Conservation (phyloP, 2,888 invertebrate genomes). For the Cybosia mesomella region DNA sequence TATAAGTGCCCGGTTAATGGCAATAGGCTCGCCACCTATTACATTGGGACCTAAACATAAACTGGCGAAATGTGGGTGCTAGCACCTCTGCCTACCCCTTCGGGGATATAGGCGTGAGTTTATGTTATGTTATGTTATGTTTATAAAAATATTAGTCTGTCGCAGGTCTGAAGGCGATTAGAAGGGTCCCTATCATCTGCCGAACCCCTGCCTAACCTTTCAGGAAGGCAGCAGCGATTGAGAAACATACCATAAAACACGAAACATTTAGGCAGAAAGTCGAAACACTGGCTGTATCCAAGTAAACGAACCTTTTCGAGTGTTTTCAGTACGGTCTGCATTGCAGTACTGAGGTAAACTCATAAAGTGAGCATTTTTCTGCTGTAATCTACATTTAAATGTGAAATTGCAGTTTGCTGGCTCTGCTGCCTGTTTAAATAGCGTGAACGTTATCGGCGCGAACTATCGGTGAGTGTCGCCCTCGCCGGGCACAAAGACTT, state of each 20-base stretch:
- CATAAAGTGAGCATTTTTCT: neutral
- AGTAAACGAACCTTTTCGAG: constrained; percentile 1
- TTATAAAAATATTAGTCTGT: too few species aligned
- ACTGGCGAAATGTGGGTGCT: too few species aligned
- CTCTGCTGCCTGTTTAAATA: neutral
- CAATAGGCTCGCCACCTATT: too few species aligned
- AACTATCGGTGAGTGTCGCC: constrained; percentile 4
- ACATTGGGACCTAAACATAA: too few species aligned
- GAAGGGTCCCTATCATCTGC: too few species aligned
- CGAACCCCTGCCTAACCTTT: neutral
- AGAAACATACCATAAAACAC: neutral
- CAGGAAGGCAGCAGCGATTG: neutral
- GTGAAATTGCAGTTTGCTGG: neutral
- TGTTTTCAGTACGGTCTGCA: neutral
- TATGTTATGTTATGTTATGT: too few species aligned
- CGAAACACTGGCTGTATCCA: neutral
- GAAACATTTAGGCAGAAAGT: neutral
- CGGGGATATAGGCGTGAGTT: too few species aligned
- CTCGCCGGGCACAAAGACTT: neutral
- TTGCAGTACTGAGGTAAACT: constrained; percentile 4
- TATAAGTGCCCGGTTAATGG: too few species aligned
- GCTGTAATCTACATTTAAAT: constrained; percentile 4
- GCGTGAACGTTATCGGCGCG: constrained; percentile 1
- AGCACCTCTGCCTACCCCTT: too few species aligned
- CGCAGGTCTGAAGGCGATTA: too few species aligned